Evolutionary conservation across 1,140 invertebrate genomes (phyloP).

Genomic region (Drepana arcuata): DNA sequence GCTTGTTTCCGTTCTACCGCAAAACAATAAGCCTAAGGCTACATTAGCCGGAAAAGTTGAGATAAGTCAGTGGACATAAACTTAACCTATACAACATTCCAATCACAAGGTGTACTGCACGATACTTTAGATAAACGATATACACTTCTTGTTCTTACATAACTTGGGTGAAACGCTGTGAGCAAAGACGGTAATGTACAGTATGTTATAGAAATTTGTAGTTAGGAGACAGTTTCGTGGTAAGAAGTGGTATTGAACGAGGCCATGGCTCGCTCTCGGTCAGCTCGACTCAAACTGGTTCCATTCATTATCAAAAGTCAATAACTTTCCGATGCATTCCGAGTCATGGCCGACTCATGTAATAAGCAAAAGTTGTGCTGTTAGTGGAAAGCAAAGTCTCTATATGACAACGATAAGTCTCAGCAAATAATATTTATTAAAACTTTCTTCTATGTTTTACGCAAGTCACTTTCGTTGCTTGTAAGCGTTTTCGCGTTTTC

Average conservation of each 20-base stretch:
- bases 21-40: no score
- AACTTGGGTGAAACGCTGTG: conserved; percentile 1
- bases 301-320: conserved; percentile 69
- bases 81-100: conserved; percentile 17
- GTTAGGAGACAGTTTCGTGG: conserved; percentile 17
- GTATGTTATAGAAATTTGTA: conserved; percentile 18
- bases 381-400: conserved; percentile 7
- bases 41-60: conserved; percentile 19
- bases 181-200: conserved; percentile 36
- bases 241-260: conserved; percentile 57
- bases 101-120: no score
- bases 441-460: conserved; percentile 20
- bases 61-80: conserved; percentile 37
- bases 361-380: conserved; percentile 27
- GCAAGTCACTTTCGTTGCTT: conserved; percentile 20
- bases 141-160: conserved; percentile 31
- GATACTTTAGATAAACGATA: no score
- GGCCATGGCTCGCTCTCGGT: conserved; percentile 57
- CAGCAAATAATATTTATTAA: conserved; percentile 9
- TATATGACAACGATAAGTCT: conserved; percentile 11
- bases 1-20: no score
- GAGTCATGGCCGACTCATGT: conserved; percentile 60
- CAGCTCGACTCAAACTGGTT: conserved; percentile 63
- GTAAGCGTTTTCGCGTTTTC: no score
- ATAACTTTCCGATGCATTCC: conserved; percentile 68